Conservation (phyloP, 1,140 invertebrate species). For the Myzus persicae region DNA sequence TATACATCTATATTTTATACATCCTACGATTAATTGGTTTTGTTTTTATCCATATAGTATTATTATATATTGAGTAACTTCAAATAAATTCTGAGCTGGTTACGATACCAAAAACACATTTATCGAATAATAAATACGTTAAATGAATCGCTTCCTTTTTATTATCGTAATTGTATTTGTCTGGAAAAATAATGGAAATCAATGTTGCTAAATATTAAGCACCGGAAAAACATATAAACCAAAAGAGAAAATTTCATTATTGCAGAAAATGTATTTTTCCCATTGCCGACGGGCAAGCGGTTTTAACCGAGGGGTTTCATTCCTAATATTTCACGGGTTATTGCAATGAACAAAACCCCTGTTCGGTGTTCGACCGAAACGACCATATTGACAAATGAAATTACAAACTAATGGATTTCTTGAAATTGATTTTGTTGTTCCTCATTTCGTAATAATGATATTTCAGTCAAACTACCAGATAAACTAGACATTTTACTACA, state of each 20-base stretch:
- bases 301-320: slow-evolving; percentile 27
- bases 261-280: slow-evolving; percentile 38
- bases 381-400: slow-evolving; percentile 57
- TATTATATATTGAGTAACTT: too few species aligned
- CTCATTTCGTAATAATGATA: slow-evolving; percentile 48
- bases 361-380: slow-evolving; percentile 44
- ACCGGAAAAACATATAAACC: slow-evolving; percentile 22
- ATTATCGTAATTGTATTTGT: slow-evolving; percentile 6
- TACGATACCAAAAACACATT: slow-evolving; percentile 63
- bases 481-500: neutral
- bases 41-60: neutral
- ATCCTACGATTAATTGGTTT: neutral
- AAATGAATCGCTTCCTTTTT: slow-evolving; percentile 21
- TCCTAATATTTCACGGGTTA: slow-evolving; percentile 53
- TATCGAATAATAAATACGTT: slow-evolving; percentile 27
- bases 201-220: neutral
- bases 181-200: neutral
- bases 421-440: slow-evolving; percentile 48
- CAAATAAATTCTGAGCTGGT: neutral
- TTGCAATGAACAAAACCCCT: slow-evolving; percentile 57
- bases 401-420: slow-evolving; percentile 57
- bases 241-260: slow-evolving; percentile 53
- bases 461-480: neutral
- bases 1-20: too few species aligned
- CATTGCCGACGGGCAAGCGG: slow-evolving; percentile 32